These are phyloP conservation scores for Venustoraphidia nigricollis DNA, from an alignment of 2,888 invertebrate genomes.

Conservation along the genomic window DNA sequence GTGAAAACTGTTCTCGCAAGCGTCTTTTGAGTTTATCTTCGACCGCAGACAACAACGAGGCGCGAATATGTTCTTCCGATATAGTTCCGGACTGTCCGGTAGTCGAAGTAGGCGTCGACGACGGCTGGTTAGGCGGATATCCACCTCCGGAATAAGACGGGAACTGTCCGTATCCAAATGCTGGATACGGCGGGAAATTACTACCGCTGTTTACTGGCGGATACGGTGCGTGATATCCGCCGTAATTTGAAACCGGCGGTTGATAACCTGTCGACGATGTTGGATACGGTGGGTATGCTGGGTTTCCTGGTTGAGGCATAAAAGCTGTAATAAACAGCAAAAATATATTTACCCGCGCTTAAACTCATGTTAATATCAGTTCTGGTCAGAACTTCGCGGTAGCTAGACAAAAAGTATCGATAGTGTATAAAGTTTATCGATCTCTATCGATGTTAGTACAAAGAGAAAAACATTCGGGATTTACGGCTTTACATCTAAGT, in stretches of 20 bases:
- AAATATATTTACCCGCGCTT: too few species aligned
- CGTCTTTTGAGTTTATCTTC: slow-evolving; percentile 84
- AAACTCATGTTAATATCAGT: too few species aligned
- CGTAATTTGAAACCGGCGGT: slow-evolving; percentile 15
- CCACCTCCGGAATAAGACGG: slow-evolving; percentile 17
- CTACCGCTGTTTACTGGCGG: slow-evolving; percentile 31
- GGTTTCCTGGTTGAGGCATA: slow-evolving; percentile 28
- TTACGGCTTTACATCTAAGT: not conserved
- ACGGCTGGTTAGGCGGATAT: slow-evolving; percentile 21
- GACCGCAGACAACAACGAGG: slow-evolving; percentile 85
- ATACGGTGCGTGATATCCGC: slow-evolving; percentile 26
- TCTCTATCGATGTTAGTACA: too few species aligned
- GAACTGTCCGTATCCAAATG: not conserved
- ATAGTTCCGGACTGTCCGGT: slow-evolving; percentile 53
- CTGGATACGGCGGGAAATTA: slow-evolving; percentile 2
- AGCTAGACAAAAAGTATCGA: too few species aligned
- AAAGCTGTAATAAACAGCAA: slow-evolving; percentile 19
- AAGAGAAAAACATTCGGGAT: too few species aligned
- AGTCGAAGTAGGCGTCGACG: slow-evolving; percentile 28
- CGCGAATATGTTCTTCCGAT: slow-evolving; percentile 87
- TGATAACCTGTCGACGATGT: slow-evolving; percentile 19
- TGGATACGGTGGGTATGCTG: slow-evolving; percentile 38
- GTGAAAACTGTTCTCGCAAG: slow-evolving; percentile 78
- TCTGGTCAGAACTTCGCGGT: too few species aligned
- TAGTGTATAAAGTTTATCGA: too few species aligned